A percentile compares a stretch with the other conserved stretches of the same genome.
Evolutionary conservation across 2,888 invertebrate species (phyloP).

Genomic region (Macrostomum cliftonense): DNA sequence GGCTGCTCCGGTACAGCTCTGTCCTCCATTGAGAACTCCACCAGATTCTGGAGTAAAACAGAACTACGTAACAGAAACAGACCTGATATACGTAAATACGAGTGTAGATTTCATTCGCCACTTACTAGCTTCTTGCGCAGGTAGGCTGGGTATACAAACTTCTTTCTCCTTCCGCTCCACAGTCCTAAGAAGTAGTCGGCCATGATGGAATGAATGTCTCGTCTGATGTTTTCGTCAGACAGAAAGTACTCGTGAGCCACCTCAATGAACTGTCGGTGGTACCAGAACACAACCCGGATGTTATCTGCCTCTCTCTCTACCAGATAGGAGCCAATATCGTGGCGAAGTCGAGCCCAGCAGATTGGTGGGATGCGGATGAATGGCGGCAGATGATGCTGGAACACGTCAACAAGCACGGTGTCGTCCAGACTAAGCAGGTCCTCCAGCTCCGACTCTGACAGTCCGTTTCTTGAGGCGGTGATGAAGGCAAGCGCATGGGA

Average conservation of each 20-base stretch:
- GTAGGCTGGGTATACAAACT: conserved; percentile 2
- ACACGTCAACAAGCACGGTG: conserved; percentile 10
- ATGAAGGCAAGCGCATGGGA: conserved; percentile 16
- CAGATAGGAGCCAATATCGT: conserved; percentile 16
- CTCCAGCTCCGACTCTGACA: conserved; percentile 17
- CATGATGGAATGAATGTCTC: conserved; percentile 12
- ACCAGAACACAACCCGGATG: conserved; percentile 14
- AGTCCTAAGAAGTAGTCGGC: conserved; percentile 10
- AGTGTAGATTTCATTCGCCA: too few relatives aligned
- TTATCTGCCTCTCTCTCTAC: conserved; percentile 19
- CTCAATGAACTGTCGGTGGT: conserved; percentile 15
- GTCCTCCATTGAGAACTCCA: neutral
- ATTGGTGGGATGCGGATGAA: conserved; percentile 21
- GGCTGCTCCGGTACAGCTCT: neutral
- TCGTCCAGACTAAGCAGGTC: conserved; percentile 17
- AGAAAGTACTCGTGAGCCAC: conserved; percentile 12
- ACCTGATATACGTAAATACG: too few relatives aligned
- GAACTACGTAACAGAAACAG: too few relatives aligned
- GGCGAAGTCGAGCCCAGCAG: conserved; percentile 16
- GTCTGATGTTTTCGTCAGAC: neutral
- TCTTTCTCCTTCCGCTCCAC: conserved; percentile 13
- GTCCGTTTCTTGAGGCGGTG: conserved; percentile 18
- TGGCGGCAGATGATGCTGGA: conserved; percentile 16
- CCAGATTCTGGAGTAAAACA: neutral
- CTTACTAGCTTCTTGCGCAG: neutral